Conservation (phyloP, 2,797 vertebrate genomes). For the Rhodeus uyekii region DNA sequence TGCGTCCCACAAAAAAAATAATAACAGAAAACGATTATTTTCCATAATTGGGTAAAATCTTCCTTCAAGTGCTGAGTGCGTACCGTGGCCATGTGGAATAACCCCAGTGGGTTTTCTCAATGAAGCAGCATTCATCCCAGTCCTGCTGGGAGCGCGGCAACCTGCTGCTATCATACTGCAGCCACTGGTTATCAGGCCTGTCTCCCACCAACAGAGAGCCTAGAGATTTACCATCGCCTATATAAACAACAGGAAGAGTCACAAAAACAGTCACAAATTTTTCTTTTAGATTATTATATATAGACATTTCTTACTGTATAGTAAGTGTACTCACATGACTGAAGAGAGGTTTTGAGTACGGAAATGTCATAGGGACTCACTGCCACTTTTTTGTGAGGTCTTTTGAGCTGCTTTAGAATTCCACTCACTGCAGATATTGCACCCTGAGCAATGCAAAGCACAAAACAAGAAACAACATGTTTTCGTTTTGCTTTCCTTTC, state of each 20-base stretch:
- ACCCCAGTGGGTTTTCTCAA: conserved; percentile 98
- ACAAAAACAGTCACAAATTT: too few species aligned
- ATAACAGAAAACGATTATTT: background rate
- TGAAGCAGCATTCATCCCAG: conserved; percentile 88
- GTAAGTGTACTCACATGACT: conserved; percentile 32
- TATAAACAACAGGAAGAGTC: background rate
- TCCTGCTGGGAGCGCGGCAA: conserved; percentile 86
- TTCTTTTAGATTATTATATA: too few species aligned
- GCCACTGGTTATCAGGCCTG: conserved; percentile 91
- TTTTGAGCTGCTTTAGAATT: conserved; percentile 95
- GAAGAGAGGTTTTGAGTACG: conserved; percentile 67
- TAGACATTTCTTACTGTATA: background rate
- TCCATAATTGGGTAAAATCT: background rate
- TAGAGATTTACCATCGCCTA: conserved; percentile 9
- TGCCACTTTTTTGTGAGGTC: conserved; percentile 87
- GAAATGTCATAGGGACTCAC: conserved; percentile 88
- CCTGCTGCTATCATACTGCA: conserved; percentile 87
- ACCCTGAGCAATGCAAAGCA: conserved; percentile 75
- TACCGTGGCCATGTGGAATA: conserved; percentile 95
- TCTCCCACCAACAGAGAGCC: conserved; percentile 79
- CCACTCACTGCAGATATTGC: conserved; percentile 95
- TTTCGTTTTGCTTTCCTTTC: background rate
- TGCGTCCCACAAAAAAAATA: background rate
- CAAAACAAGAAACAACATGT: background rate
- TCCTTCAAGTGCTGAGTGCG: background rate